A percentile compares a stretch with the other conserved stretches of the same genome.
Evolutionary conservation across 1,140 invertebrate species (phyloP).

Genomic region (Drosophila kanapiae): DNA sequence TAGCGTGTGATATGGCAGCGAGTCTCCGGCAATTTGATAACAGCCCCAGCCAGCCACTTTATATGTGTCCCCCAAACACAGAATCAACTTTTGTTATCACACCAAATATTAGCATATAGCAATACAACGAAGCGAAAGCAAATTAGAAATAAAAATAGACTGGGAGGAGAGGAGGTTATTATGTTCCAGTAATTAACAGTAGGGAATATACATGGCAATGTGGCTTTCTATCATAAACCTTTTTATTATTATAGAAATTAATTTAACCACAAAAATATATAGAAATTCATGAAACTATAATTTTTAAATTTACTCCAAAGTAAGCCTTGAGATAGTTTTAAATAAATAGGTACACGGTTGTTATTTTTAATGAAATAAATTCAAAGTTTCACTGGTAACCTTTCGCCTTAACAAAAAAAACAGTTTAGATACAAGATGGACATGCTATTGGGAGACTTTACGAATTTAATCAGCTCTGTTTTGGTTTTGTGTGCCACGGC

Average conservation of each 20-base stretch:
- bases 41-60: conserved; percentile 28
- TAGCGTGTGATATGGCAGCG: conserved; percentile 30
- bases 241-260: too few species aligned
- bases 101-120: conserved; percentile 41
- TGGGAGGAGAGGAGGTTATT: neutral
- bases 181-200: neutral
- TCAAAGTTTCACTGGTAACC: neutral
- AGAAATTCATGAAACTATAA: neutral
- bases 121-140: neutral
- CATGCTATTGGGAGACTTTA: neutral
- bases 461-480: neutral
- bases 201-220: neutral
- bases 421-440: neutral
- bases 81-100: conserved; percentile 42
- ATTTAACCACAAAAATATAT: neutral
- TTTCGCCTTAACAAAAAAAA: neutral
- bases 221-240: too few species aligned
- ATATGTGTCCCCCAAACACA: conserved; percentile 33
- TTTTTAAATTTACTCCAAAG: neutral
- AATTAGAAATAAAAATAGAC: neutral
- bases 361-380: neutral
- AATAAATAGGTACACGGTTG: too few species aligned
- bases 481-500: neutral
- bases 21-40: conserved; percentile 40
- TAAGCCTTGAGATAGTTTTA: neutral